Evolutionary conservation across 2,113 vertebrate species (phyloP).

Genomic region (Clarias magur): DNA sequence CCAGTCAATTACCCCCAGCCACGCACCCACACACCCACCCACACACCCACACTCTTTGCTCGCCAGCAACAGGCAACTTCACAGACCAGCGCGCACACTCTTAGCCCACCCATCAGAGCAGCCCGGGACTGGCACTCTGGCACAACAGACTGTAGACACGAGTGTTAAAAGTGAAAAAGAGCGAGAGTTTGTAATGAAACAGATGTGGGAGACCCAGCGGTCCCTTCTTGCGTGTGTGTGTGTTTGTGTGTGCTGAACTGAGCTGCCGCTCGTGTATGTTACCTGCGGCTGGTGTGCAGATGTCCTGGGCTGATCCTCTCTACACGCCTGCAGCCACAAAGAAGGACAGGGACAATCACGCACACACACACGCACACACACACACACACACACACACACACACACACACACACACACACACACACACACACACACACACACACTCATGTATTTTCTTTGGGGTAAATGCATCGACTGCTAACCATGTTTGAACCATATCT

Average conservation of each 20-base stretch:
- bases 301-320: conserved; percentile 70
- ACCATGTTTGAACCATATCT: not conserved
- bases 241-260: conserved; percentile 45
- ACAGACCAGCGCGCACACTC: conserved; percentile 42
- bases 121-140: conserved; percentile 31
- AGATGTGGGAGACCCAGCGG: conserved; percentile 68
- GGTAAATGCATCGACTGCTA: not conserved
- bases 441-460: not conserved
- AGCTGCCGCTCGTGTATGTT: conserved; percentile 63
- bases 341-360: conserved; percentile 30
- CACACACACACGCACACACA: conserved; percentile 16
- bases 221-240: conserved; percentile 60
- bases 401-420: conserved; percentile 27
- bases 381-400: conserved; percentile 22
- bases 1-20: conserved; percentile 54
- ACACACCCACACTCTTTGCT: conserved; percentile 58
- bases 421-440: not conserved
- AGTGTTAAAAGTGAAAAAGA: conserved; percentile 52
- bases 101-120: conserved; percentile 35
- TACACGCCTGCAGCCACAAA: conserved; percentile 50
- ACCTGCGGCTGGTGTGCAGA: conserved; percentile 77
- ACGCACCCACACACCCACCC: conserved; percentile 46
- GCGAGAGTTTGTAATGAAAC: conserved; percentile 58
- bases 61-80: conserved; percentile 64
- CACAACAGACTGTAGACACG: conserved; percentile 42